phyloP scores from a whole-genome alignment of 35 echinoderm and acorn worm genomes.

The Strongylocentrotus purpuratus region DNA sequence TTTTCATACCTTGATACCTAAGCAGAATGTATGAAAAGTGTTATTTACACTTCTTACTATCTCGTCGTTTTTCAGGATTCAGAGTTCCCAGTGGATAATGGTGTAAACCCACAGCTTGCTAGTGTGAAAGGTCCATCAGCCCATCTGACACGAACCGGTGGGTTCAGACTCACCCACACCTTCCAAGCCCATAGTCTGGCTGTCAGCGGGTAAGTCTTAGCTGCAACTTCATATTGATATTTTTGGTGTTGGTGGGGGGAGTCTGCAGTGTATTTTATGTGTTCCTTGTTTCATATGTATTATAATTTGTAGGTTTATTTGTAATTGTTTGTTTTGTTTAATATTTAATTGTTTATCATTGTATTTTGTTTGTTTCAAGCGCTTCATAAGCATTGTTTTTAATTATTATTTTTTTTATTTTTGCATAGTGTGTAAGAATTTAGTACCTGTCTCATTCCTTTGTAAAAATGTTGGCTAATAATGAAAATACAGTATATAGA shows the following conservation, averaged over 20 bases:
- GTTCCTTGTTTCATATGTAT: not conserved
- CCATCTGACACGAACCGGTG: slow-evolving; percentile 89
- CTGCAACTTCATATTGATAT: not conserved
- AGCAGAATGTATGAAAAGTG: too few species aligned
- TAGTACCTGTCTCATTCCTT: too few species aligned
- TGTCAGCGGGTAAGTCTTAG: slow-evolving; percentile 79
- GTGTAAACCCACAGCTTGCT: slow-evolving; percentile 84
- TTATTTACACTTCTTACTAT: not conserved
- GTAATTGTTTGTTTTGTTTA: too few species aligned
- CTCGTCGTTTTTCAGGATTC: slow-evolving; percentile 67
- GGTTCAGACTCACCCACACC: slow-evolving; percentile 90
- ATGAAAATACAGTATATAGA: too few species aligned
- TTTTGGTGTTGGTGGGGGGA: too few species aligned
- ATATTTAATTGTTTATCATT: too few species aligned
- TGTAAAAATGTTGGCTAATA: too few species aligned
- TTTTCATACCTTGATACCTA: too few species aligned
- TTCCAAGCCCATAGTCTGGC: slow-evolving; percentile 92
- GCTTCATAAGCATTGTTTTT: too few species aligned
- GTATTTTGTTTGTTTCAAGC: too few species aligned
- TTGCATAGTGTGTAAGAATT: too few species aligned
- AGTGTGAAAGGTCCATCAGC: slow-evolving; percentile 90
- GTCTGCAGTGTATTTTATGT: not conserved
- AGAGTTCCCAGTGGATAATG: slow-evolving; percentile 81
- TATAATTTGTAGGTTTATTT: not conserved
- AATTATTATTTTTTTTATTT: too few species aligned